Base-by-base conservation (phyloP, 2,888 invertebrate species). In the Drosophila diplacantha region DNA sequence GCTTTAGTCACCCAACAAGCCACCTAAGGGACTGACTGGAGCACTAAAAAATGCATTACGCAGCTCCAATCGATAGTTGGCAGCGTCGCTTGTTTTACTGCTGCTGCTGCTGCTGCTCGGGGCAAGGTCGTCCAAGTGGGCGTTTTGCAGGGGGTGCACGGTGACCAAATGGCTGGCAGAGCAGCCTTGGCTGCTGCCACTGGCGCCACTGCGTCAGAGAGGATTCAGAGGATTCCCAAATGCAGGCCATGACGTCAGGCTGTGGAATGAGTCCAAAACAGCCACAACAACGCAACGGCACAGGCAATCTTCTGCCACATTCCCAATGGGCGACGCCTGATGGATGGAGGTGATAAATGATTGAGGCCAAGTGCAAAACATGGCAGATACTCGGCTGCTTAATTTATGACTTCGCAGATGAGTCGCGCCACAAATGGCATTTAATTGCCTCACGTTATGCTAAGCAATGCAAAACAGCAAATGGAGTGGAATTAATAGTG, bases 21-120 rank as follows among this genome's bases (percentile, higher is more conserved):
- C 41, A 52, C 51, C 46, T 52, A 18, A 34, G 38, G 37, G 52
- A 49, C 26, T 37, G 62, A 32, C 31, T 46, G 46, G 32, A 52
- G 20, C 32, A 31, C 43, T 54, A 32, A 54, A 64, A 65, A 49
- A 65, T 44, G 46, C 43, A 57, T 41, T 70, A 75, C 81, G 71
- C 61, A 47, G 29, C 37, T 51, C 12, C 64, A 75, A 78, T 76
- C 81, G 72, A 81, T 76, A 66, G 69, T 61, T 73, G 79, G 68
- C 75, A 78, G 57, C 53, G 65, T 47, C 72, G 39, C 43, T 46
- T 35, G 37, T 37, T 44, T 26, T 39, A 29, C 20, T 26, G 24
- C 38, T 29, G 26, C 11, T 43, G 26, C 12, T 44, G 14, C 39
- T 41, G 22, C 41, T 29, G 29, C 29, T 44, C 38, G 54, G 46